Conservation (phyloP, 53 echinoderm and acorn worm species). For the Mesocentrotus franciscanus region DNA sequence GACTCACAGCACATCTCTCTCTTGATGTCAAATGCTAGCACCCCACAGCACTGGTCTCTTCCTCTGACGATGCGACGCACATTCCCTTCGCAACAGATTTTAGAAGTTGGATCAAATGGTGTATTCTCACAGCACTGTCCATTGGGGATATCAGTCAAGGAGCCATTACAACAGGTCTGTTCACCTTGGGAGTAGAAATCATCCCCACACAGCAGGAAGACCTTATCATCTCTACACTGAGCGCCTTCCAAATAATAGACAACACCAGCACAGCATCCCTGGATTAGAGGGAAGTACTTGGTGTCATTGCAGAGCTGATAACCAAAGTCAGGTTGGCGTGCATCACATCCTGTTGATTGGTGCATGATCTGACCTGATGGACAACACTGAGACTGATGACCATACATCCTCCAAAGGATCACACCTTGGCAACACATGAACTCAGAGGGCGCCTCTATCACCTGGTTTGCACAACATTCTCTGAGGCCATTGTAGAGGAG, state of each 20-base stretch:
- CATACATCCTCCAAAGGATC: background rate
- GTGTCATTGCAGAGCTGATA: conserved; percentile 71
- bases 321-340: background rate
- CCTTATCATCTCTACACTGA: conserved; percentile 24
- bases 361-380: conserved; percentile 58
- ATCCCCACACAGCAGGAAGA: conserved; percentile 49
- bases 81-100: conserved; percentile 75
- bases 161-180: conserved; percentile 78
- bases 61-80: conserved; percentile 55
- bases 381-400: conserved; percentile 37
- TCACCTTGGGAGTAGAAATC: conserved; percentile 61
- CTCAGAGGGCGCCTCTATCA: background rate
- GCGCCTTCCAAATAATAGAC: background rate
- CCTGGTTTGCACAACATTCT: conserved; percentile 52
- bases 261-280: conserved; percentile 57
- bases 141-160: conserved; percentile 59
- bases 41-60: conserved; percentile 74
- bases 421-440: conserved; percentile 17
- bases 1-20: conserved; percentile 69
- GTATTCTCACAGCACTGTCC: conserved; percentile 72
- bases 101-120: conserved; percentile 61
- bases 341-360: background rate
- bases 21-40: conserved; percentile 60
- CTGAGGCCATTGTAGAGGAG: conserved; percentile 50
- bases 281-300: conserved; percentile 37